A percentile compares a stretch with the other conserved stretches of the same genome.
Evolutionary conservation across 2,113 vertebrate species (phyloP).

Genomic region (Sturnus vulgaris): DNA sequence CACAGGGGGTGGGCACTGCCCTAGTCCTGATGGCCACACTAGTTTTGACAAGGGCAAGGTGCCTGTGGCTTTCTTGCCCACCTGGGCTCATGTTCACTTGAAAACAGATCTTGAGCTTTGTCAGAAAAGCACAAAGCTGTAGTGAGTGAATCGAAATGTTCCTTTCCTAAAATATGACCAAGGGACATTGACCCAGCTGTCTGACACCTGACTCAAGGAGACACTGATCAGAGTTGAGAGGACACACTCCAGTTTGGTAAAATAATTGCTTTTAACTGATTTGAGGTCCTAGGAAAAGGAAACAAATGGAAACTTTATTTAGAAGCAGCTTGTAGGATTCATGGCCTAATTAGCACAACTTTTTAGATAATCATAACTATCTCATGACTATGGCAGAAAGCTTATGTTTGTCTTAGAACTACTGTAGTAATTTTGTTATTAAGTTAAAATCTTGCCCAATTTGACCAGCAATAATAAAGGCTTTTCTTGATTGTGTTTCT

Average conservation of each 20-base stretch:
- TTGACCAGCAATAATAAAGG: not conserved
- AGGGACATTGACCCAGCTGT: not conserved
- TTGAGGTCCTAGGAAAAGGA: not conserved
- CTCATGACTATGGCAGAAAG: not conserved
- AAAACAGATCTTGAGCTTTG: not conserved
- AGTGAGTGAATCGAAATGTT: not conserved
- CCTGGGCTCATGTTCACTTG: not conserved
- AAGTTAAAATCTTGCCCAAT: not conserved
- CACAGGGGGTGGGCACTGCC: not conserved
- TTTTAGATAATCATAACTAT: accelerated
- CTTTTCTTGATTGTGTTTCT: not conserved
- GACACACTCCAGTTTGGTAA: not conserved
- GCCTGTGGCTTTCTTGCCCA: not conserved
- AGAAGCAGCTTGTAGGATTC: not conserved
- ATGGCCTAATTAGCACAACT: not conserved
- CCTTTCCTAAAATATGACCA: not conserved
- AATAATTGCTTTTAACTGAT: not conserved
- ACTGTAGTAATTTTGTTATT: not conserved
- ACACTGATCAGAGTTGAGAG: too few relatives aligned
- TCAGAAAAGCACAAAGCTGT: not conserved
- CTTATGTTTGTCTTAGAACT: not conserved
- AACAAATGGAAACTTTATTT: not conserved
- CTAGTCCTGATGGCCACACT: not conserved
- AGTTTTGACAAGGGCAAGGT: not conserved
- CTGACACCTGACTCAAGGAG: accelerated